Base-by-base conservation (phyloP, 2,113 vertebrate species). In the Reinhardtius hippoglossoides region DNA sequence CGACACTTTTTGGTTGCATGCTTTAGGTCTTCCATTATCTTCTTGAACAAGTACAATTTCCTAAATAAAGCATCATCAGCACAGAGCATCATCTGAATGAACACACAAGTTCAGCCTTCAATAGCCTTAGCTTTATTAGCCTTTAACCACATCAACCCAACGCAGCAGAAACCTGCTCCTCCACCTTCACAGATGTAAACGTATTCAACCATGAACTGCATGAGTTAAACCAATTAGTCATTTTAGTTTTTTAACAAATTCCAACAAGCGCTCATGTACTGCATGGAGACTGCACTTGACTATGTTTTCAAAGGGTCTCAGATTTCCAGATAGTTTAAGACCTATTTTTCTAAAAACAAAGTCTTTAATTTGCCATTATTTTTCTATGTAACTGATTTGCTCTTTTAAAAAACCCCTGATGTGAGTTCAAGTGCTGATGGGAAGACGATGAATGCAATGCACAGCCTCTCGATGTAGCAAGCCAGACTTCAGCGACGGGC, bases 311-410 rank as follows among this genome's bases (percentile, higher is more conserved):
- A 76, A 59, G 55, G 26, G 77, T 86, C 78, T 89, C 68, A 42
- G 40, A 42, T 42, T 42, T 42, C 40, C 12, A 42, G 40, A 42
- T 42, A 42, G 40, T 42, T 42, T 42, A 10, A 13, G 70, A 74
- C 77, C 72, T 91, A 91, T 90, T 90, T 91, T 91, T 89, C 82
- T 89, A 91, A 90, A 72, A 20, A 52, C 78, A 62, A 81, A 82
- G 50, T 67, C 46, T 85, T 86, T 67, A 83, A 15, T 84, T 87
- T 88, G 80, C 76, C 67, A 58, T 89, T 88, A 83, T 90, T 91
- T 87, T 88, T 90, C 37, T 89, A 88, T 80, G 74, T 82, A 73
- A 46, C 40, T 81, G 65, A 21, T 79, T 84, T 57, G 24, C 79
- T 87, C 76, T 55, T 13, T 27, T 2, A 7, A 35, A 35, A 42